A percentile compares a stretch with the other conserved stretches of the same genome.
Evolutionary conservation across 2,888 invertebrate genomes (phyloP).

Genomic region (Caenorhabditis sulstoni): DNA sequence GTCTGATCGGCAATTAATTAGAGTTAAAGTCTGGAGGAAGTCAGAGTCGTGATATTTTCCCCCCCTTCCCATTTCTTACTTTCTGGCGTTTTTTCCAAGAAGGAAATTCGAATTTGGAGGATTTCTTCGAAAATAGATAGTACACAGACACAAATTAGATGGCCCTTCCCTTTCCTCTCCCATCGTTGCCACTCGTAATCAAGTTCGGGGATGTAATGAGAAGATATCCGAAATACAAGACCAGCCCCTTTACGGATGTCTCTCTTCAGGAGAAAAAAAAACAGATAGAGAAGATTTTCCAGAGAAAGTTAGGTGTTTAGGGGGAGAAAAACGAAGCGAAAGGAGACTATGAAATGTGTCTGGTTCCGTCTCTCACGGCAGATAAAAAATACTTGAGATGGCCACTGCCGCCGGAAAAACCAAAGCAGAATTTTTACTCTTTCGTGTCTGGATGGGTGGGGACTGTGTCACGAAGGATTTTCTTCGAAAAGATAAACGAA

Average conservation of each 20-base stretch:
- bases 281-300: background rate
- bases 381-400: conserved; percentile 42
- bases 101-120: conserved; percentile 11
- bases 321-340: no score
- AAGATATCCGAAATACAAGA: no score
- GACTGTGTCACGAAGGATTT: conserved; percentile 22
- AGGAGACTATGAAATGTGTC: conserved; percentile 21
- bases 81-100: conserved; percentile 8
- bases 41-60: background rate
- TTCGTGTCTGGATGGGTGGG: no score
- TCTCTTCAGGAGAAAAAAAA: no score
- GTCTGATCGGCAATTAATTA: no score
- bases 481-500: background rate
- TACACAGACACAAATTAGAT: conserved; percentile 9
- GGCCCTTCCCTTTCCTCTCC: background rate
- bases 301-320: background rate
- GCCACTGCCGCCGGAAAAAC: background rate
- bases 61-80: background rate
- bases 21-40: background rate
- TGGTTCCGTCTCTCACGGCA: conserved; percentile 9
- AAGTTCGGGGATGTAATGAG: no score
- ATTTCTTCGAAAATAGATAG: conserved; percentile 12
- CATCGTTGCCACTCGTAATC: no score
- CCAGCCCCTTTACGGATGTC: no score
- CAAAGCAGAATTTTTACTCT: no score